Base-by-base conservation (phyloP, 2,888 invertebrate species). In the Dermolepida albohirtum region DNA sequence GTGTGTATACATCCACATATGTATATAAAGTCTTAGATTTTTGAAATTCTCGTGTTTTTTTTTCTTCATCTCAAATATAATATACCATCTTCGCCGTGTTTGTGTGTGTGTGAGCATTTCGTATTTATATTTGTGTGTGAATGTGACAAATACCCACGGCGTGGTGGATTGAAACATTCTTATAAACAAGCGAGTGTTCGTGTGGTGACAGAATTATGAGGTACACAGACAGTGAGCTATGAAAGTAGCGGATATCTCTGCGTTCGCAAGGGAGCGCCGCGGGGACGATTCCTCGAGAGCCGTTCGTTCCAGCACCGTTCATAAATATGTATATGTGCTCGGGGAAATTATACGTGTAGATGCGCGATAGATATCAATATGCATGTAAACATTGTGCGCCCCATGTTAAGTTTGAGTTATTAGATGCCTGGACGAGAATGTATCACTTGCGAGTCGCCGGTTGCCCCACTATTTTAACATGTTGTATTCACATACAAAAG, bases 331-430 rank as follows among this genome's bases (percentile, higher is more conserved):
- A 82, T 57, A 22, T 40, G 54, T 80, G 78, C 74, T 73, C 74
- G 72, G 77, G 78, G 78, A 80, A 82, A 81, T 82, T 81, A 82
- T 82, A 80, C 79, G 80, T 81, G 81, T 81, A 82, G 81, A 82
- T 82, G 79, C 78, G 78, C 80, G 81, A 82, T 80, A 82, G 82
- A 82, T 82, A 82, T 82, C 82, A 82, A 83, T 83, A 83, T 82
- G 82, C 81, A 83, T 83, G 83, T 83, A 82, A 82, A 82, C 82
- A 82, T 82, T 80, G 79, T 79, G 80, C 79, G 79, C 79, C 80
- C 79, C 79, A 78, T 82, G 82, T 82, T 81, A 75, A 74, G 77
- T 74, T 75, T 80, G 80, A 81, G 76, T 82, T 82, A 81, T 81
- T 78, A 78, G 79, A 78, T 77, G 67, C 64, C 70, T 54, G 70